Base-by-base conservation (phyloP, 2,888 invertebrate genomes). In the Baronia brevicornis region DNA sequence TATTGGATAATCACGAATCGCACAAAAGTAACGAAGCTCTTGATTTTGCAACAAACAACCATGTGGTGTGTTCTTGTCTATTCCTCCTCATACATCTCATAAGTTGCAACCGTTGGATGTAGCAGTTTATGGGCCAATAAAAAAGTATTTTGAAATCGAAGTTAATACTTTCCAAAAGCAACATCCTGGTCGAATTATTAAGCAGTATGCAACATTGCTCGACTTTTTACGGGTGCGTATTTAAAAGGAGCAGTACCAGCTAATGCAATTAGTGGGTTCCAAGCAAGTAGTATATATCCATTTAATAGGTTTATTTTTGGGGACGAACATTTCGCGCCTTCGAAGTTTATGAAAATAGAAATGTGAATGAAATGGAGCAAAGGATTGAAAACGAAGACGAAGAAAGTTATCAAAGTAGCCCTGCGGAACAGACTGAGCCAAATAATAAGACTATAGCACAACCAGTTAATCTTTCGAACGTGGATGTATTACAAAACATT, bases 1-100 rank as follows among this genome's bases (percentile, higher is more conserved):
- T 58, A 12, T 25, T 55, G 5, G 53, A 57, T 26, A 54, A 51
- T 22, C 51, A 58, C 28, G 47, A 45, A 23, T 41, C 41, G 2
- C 51, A 54, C 27, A 51, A 51, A 34, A 51, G 41, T 41, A 44
- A 42, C 31, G 42, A 38, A 21, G 46, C 44, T 19, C 27, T 55
- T 15, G 43, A 47, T 19, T 48, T 35, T 32, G 50, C 48, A 4
- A 30, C 28, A 10, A 33, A 49, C 28, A 54, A 52, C 25, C 34
- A 49, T 27, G 36, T 57, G 4, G 37, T 51, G 4, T 35, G n/a
- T n/a, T 54, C 25, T 9, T 57, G 6, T 50, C 44, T n/a, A 27
- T 41, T 14, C 18, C 44, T 15, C 41, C 44, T 12, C 40, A 44
- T 24, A 36, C 38, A 12, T 30, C 40, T 7, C 33, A 46, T 11